Evolutionary conservation across 2,797 vertebrate species (phyloP).

Genomic region (Trematomus bernacchii): DNA sequence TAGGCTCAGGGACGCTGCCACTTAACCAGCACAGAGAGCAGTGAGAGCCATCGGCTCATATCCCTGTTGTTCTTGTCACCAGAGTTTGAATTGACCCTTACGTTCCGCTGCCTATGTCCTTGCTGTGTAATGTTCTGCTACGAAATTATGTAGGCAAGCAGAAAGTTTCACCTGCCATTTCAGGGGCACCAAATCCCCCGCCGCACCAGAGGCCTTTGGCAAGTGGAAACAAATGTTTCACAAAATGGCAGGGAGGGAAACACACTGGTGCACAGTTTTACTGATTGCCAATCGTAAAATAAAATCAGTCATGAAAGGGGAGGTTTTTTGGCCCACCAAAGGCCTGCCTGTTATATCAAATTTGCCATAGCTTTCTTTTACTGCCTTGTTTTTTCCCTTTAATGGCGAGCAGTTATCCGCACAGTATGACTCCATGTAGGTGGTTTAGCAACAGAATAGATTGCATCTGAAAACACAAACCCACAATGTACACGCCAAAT

Average conservation of each 20-base stretch:
- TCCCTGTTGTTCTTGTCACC: conserved; percentile 68
- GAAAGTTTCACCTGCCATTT: conserved; percentile 86
- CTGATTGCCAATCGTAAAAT: conserved; percentile 92
- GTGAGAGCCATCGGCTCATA: conserved; percentile 59
- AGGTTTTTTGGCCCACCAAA: conserved; percentile 75
- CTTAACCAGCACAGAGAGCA: conserved; percentile 53
- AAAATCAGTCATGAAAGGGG: conserved; percentile 89
- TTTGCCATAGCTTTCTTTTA: conserved; percentile 76
- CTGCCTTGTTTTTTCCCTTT: conserved; percentile 82
- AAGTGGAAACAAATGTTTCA: conserved; percentile 86
- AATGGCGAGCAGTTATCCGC: conserved; percentile 80
- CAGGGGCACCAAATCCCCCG: conserved; percentile 77
- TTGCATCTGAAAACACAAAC: conserved; percentile 79
- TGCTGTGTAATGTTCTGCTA: conserved; percentile 77
- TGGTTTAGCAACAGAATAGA: conserved; percentile 83
- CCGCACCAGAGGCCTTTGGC: conserved; percentile 83
- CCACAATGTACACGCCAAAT: conserved; percentile 70
- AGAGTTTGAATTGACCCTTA: conserved; percentile 69
- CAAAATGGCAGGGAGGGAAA: conserved; percentile 88
- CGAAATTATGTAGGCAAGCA: conserved; percentile 88
- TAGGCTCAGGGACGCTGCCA: conserved; percentile 69
- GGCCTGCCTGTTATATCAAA: conserved; percentile 74
- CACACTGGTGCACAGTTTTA: conserved; percentile 87
- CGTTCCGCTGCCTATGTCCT: conserved; percentile 65
- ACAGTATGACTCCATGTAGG: conserved; percentile 81